These are phyloP conservation scores for Palythoa heliodiscus DNA, from an alignment of 92 coral and sea anemone species.

Conservation along the genomic window DNA sequence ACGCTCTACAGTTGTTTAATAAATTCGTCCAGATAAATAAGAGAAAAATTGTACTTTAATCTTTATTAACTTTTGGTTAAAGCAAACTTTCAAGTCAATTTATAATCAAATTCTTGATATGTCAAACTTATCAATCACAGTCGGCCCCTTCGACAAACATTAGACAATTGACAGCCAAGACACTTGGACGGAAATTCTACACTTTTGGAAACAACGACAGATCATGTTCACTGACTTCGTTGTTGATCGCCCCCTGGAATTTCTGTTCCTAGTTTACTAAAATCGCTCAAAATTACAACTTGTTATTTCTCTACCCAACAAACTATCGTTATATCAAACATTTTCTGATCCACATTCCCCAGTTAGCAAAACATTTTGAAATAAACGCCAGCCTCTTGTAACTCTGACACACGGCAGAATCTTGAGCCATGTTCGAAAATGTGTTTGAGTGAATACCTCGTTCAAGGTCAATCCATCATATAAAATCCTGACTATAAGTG, in stretches of 20 bases:
- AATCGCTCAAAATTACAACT: background rate
- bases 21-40: background rate
- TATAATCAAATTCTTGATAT: background rate
- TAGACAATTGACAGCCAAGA: background rate
- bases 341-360: background rate
- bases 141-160: background rate
- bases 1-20: background rate
- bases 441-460: background rate
- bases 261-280: background rate
- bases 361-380: background rate
- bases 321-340: background rate
- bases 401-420: constrained; percentile 8
- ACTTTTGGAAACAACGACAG: background rate
- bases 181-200: constrained; percentile 20
- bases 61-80: background rate
- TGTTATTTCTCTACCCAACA: background rate
- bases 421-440: background rate
- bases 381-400: background rate
- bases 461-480: constrained; percentile 21
- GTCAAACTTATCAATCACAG: background rate
- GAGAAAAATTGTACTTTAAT: background rate
- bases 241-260: constrained; percentile 7
- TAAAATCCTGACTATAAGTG: constrained; percentile 6
- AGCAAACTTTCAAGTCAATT: background rate
- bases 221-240: constrained; percentile 24